A percentile compares a stretch with the other conserved stretches of the same genome.
phyloP scores from a whole-genome alignment of 2,888 invertebrate species.

The Epinotia demarniana region DNA sequence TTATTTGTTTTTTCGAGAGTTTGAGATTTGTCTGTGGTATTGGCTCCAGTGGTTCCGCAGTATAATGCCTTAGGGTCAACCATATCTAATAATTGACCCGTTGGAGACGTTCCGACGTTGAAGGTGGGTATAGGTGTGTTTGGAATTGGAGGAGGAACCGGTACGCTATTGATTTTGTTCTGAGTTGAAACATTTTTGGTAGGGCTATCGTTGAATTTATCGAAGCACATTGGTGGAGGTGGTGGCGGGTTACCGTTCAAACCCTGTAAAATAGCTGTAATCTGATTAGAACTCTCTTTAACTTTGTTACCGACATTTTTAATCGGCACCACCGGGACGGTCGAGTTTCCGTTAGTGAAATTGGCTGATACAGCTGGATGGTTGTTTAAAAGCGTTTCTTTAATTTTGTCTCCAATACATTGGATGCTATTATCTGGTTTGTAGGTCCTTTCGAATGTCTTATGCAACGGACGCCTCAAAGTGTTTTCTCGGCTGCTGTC shows the following conservation, averaged over 20 bases:
- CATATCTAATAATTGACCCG: slow-evolving; percentile 61
- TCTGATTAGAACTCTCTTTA: slow-evolving; percentile 27
- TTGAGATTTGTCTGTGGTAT: slow-evolving; percentile 45
- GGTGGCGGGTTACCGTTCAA: slow-evolving; percentile 48
- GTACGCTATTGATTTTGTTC: slow-evolving; percentile 57
- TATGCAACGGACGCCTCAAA: slow-evolving; percentile 62
- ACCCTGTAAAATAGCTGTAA: not conserved
- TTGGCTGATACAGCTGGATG: slow-evolving; percentile 55
- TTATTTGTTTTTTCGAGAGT: slow-evolving; percentile 58
- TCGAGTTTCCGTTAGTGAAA: slow-evolving; percentile 36
- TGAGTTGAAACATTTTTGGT: slow-evolving; percentile 47
- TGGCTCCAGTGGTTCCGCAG: slow-evolving; percentile 52
- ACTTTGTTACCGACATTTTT: slow-evolving; percentile 24
- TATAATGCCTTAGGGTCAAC: slow-evolving; percentile 45
- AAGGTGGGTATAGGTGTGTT: slow-evolving; percentile 73
- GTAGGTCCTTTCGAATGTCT: slow-evolving; percentile 65
- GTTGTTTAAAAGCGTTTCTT: slow-evolving; percentile 69
- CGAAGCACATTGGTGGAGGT: slow-evolving; percentile 46
- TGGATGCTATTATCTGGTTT: slow-evolving; percentile 68
- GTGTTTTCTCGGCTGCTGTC: slow-evolving; percentile 71
- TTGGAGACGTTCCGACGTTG: slow-evolving; percentile 55
- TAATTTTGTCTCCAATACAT: slow-evolving; percentile 70
- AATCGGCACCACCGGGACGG: slow-evolving; percentile 16
- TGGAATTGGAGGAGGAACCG: slow-evolving; percentile 74
- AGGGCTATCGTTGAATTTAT: slow-evolving; percentile 42